A percentile compares a stretch with the other conserved stretches of the same genome.
Evolutionary conservation across 2,797 vertebrate genomes (phyloP).

Genomic region (Poecilia gillii): DNA sequence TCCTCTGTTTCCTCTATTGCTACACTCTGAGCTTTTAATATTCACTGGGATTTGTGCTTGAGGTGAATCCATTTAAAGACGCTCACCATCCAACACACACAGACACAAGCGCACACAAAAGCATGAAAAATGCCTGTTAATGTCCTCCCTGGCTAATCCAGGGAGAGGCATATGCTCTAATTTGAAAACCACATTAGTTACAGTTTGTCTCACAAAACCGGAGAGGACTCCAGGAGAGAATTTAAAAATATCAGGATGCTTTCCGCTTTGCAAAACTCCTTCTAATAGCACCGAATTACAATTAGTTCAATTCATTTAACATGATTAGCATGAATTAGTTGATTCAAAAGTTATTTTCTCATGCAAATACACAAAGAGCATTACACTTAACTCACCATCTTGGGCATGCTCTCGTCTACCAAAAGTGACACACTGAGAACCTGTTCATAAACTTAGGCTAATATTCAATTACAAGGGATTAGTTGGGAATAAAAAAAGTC

Average conservation of each 20-base stretch:
- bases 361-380: constrained; percentile 41
- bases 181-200: constrained; percentile 78
- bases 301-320: constrained; percentile 79
- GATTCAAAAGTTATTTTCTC: constrained; percentile 71
- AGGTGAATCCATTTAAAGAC: constrained; percentile 66
- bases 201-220: constrained; percentile 67
- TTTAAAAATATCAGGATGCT: constrained; percentile 69
- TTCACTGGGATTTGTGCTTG: constrained; percentile 60
- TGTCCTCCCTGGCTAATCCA: constrained; percentile 68
- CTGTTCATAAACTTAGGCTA: constrained; percentile 71
- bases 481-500: constrained; percentile 56
- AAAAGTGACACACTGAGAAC: constrained; percentile 60
- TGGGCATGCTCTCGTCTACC: constrained; percentile 37
- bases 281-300: constrained; percentile 76
- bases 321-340: constrained; percentile 67
- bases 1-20: constrained; percentile 45
- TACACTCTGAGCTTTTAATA: constrained; percentile 66
- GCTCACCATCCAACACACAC: constrained; percentile 10
- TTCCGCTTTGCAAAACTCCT: constrained; percentile 65
- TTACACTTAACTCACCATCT: constrained; percentile 43
- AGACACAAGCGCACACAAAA: constrained; percentile 23
- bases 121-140: constrained; percentile 59
- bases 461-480: constrained; percentile 83
- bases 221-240: constrained; percentile 65
- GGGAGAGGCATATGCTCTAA: constrained; percentile 62